Conservation (phyloP, 2,888 invertebrate genomes). For the Dendrolimus pini region DNA sequence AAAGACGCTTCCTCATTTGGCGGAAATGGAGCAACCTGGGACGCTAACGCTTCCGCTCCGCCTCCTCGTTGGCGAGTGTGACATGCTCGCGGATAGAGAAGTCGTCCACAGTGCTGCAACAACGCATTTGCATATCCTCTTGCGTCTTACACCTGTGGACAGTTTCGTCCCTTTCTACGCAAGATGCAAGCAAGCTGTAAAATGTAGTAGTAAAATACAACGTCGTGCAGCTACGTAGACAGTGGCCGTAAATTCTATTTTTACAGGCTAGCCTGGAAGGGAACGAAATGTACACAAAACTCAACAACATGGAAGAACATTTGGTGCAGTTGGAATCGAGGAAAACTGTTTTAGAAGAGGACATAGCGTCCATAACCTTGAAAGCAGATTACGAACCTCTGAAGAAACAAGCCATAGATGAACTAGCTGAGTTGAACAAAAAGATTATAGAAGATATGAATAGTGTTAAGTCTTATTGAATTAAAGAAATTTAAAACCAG, state of each 20-base stretch:
- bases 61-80: no score
- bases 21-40: no score
- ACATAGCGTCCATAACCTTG: constrained; percentile 80
- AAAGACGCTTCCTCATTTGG: no score
- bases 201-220: no score
- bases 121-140: no score
- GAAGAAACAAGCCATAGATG: constrained; percentile 75
- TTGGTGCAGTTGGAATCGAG: constrained; percentile 81
- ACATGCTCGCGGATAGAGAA: no score
- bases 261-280: constrained; percentile 78
- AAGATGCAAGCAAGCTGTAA: no score
- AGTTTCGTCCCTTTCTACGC: no score
- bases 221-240: no score
- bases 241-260: background rate
- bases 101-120: no score
- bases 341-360: constrained; percentile 81
- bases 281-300: constrained; percentile 82
- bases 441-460: constrained; percentile 67
- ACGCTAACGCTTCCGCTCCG: no score
- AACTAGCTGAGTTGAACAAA: constrained; percentile 74
- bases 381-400: constrained; percentile 81
- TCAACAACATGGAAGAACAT: constrained; percentile 82
- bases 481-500: background rate
- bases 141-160: no score
- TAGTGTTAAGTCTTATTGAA: constrained; percentile 47